Evolutionary conservation across 1,140 invertebrate genomes (phyloP), one percentile per base, ranked within the genome.

Genomic region (Brachionus paranguensis): DNA sequence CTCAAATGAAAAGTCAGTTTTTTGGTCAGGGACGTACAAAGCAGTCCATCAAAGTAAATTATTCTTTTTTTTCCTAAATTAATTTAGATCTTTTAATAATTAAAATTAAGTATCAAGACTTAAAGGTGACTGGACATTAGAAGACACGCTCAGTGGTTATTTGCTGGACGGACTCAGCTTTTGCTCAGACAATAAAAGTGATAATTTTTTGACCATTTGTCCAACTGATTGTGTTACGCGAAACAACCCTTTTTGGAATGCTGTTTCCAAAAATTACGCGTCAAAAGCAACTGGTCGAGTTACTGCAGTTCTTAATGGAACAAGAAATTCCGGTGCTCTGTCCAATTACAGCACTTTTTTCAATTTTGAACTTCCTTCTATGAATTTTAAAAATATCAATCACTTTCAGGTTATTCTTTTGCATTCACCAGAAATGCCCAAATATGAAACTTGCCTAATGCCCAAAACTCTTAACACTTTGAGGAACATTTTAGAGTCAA

Each of bases 221-320:
- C 53, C 50, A 12, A 7, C 20, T 24, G 78, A 81, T 29, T 81
- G 78, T 81, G 53, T 81, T 0, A 47, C 24, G 1, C 6, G 37
- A 43, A 64, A 65, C 20, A 68, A 60, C 20, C 53, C 78, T 12
- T 81, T 81, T 47, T 81, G 78, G 78, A 64, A 60, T 27, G 78
- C 78, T 33, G 78, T 37, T 7, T 81, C 78, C 33, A 64, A 12
- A 37, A 37, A 81, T 60, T 81, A 64, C 27, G 78, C 78, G 7
- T 24, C 17, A 17, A 60, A 81, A 27, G 50, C 78, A 64, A 60
- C n/a, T 45, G 53, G 41, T 7, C 17, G n/a, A 24, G 50, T 81
- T 11, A n/a, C 24, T 68, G 29, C 27, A 2, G 20, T 81, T 24
- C 78, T 81, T 8, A 81, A 81, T 47, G 78, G 78, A 33, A 81